These are phyloP conservation scores for Heteractis magnifica DNA, from an alignment of 92 coral and sea anemone genomes.

Conservation along the genomic window DNA sequence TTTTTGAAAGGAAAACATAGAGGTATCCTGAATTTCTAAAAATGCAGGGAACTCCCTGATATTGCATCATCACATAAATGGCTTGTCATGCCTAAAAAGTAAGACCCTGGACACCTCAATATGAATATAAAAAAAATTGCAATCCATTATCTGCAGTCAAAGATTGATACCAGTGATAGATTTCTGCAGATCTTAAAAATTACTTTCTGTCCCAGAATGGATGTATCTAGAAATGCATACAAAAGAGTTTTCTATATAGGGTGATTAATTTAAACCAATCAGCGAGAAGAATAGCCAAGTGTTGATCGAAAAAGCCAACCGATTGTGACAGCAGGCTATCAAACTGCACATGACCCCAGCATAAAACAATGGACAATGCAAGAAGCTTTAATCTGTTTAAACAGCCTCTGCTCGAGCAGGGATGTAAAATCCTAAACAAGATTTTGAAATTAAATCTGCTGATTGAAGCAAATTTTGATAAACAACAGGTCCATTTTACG, in stretches of 20 bases:
- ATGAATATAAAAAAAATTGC: neutral
- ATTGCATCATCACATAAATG: neutral
- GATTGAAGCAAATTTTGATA: neutral
- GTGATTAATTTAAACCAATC: neutral
- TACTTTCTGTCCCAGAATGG: neutral
- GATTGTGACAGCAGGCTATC: neutral
- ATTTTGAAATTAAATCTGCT: neutral
- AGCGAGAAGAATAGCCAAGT: neutral
- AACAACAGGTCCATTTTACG: neutral
- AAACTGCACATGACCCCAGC: neutral
- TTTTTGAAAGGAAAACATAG: too few species aligned
- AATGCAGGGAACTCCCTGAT: neutral
- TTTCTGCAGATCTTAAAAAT: neutral
- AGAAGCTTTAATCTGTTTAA: neutral
- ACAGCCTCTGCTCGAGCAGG: neutral
- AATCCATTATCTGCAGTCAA: neutral
- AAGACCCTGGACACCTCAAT: neutral
- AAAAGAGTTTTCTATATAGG: neutral
- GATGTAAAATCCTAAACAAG: neutral
- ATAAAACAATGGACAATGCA: conserved; percentile 4
- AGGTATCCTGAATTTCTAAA: too few species aligned
- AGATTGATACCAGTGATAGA: neutral
- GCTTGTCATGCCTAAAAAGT: neutral
- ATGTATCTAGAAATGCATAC: neutral
- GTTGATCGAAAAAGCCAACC: neutral